phyloP scores from a whole-genome alignment of 1,140 invertebrate species.

The Anadara kagoshimensis region DNA sequence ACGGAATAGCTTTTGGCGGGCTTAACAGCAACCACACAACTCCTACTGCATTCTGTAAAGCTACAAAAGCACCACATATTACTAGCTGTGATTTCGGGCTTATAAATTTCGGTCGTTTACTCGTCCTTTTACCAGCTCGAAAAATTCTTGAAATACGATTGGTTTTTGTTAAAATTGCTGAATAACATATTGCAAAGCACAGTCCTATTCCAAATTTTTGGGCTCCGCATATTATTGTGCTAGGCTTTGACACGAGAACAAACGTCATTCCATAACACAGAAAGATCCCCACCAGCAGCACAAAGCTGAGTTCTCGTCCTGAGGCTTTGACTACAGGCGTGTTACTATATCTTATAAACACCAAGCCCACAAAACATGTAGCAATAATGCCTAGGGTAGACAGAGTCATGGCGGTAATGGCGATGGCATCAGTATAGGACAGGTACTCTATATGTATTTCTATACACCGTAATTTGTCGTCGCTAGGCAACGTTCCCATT shows the following conservation, averaged over 20 bases:
- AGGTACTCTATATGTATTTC: constrained; percentile 90
- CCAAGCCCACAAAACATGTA: constrained; percentile 53
- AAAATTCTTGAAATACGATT: constrained; percentile 85
- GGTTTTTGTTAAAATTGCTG: constrained; percentile 86
- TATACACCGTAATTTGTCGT: constrained; percentile 82
- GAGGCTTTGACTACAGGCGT: constrained; percentile 74
- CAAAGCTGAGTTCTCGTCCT: constrained; percentile 71
- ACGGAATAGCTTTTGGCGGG: constrained; percentile 78
- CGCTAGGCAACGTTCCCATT: constrained; percentile 86
- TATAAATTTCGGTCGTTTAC: constrained; percentile 92
- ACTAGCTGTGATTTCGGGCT: constrained; percentile 94
- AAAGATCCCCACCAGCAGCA: constrained; percentile 72
- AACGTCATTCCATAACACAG: constrained; percentile 72
- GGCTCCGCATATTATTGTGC: constrained; percentile 78
- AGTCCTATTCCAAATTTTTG: constrained; percentile 82
- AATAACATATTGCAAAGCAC: constrained; percentile 83
- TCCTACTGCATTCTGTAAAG: constrained; percentile 66
- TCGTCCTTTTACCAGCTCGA: constrained; percentile 85
- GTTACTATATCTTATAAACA: constrained; percentile 62
- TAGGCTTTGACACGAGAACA: constrained; percentile 75
- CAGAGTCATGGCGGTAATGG: constrained; percentile 87
- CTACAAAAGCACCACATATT: constrained; percentile 87
- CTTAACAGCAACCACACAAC: constrained; percentile 80
- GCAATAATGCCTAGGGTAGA: constrained; percentile 71
- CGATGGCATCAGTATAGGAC: constrained; percentile 78